Conservation (phyloP, 2,113 vertebrate species). For the Oxyura jamaicensis region DNA sequence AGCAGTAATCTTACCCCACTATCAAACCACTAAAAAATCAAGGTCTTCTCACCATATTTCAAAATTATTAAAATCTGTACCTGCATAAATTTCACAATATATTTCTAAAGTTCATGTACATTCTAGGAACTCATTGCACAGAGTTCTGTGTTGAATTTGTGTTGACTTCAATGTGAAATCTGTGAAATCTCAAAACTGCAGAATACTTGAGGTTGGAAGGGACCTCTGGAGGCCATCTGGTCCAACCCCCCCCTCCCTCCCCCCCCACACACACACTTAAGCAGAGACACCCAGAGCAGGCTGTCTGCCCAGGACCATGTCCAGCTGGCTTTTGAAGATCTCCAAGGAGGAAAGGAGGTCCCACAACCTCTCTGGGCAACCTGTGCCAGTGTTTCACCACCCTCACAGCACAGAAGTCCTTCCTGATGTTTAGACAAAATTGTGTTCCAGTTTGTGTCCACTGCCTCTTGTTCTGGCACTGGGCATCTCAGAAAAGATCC, state of each 20-base stretch:
- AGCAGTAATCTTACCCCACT: not conserved
- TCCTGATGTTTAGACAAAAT: no score
- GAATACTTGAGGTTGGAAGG: no score
- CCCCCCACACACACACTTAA: no score
- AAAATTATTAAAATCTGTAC: not conserved
- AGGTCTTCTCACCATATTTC: not conserved
- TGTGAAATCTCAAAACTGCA: not conserved
- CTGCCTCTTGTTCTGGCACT: not conserved
- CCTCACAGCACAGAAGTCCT: no score
- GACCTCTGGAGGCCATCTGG: no score
- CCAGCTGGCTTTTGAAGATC: no score
- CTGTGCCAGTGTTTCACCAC: no score
- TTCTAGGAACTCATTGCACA: not conserved
- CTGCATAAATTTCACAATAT: not conserved
- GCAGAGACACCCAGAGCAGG: no score
- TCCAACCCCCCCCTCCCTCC: no score
- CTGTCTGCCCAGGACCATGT: no score
- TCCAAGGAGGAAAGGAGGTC: no score
- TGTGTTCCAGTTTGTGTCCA: not conserved
- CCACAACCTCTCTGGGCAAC: no score
- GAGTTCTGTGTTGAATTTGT: not conserved
- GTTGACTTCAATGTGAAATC: not conserved
- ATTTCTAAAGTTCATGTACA: not conserved
- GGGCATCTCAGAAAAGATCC: not conserved
- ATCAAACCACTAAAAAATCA: not conserved